A percentile compares a stretch with the other conserved stretches of the same genome.
Conservation (phyloP, 2,888 invertebrate species). For the Hemithea aestivaria region DNA sequence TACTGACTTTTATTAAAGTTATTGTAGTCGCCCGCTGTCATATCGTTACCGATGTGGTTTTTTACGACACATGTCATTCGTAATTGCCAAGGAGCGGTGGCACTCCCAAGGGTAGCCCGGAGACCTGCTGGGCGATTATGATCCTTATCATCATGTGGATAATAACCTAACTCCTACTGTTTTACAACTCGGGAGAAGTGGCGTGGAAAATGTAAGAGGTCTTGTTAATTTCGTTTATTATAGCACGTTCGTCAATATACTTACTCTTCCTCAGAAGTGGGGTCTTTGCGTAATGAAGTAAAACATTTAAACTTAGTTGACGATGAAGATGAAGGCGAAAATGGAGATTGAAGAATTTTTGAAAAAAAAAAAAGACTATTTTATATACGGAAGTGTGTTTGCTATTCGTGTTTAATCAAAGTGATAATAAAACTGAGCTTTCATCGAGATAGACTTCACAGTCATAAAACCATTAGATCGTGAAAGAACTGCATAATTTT, state of each 20-base stretch:
- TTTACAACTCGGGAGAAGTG: conserved; percentile 35
- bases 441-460: too few relatives aligned
- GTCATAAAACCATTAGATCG: too few relatives aligned
- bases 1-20: conserved; percentile 45
- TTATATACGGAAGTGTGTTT: too few relatives aligned
- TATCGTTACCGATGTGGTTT: conserved; percentile 46
- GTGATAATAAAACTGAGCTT: too few relatives aligned
- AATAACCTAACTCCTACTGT: conserved; percentile 34
- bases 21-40: conserved; percentile 44
- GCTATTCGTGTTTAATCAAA: too few relatives aligned
- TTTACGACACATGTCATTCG: conserved; percentile 67
- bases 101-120: conserved; percentile 38
- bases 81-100: conserved; percentile 62
- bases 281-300: too few relatives aligned
- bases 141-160: conserved; percentile 32
- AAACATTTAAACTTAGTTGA: too few relatives aligned
- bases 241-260: conserved; percentile 20
- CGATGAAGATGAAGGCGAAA: too few relatives aligned
- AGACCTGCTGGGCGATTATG: conserved; percentile 45
- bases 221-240: conserved; percentile 29
- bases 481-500: too few relatives aligned
- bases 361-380: too few relatives aligned
- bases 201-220: conserved; percentile 26
- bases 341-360: too few relatives aligned
- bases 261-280: conserved; percentile 5